Evolutionary conservation across 1,140 invertebrate genomes (phyloP).

Genomic region (Zaprionus ghesquierei): DNA sequence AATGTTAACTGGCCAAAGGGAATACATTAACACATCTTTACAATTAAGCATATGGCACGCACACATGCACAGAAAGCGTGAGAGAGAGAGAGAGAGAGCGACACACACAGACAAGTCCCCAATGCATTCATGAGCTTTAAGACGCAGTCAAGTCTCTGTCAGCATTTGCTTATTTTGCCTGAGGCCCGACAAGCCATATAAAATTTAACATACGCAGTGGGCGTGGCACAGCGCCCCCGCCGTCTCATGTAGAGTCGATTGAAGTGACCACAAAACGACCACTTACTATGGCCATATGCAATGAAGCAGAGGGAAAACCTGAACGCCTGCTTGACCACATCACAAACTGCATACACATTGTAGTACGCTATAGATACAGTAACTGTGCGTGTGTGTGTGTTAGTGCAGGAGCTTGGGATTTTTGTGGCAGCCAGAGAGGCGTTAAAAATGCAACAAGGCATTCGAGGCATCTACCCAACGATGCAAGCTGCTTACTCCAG

Average conservation of each 20-base stretch:
- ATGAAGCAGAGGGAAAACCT: background rate
- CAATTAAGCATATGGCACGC: conserved; percentile 57
- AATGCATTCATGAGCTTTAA: conserved; percentile 58
- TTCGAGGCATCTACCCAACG: conserved; percentile 20
- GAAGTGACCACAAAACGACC: conserved; percentile 56
- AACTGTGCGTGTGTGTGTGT: conserved; percentile 2
- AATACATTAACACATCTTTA: conserved; percentile 81
- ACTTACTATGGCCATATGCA: conserved; percentile 12
- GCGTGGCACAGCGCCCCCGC: conserved; percentile 8
- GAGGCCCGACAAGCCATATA: conserved; percentile 16
- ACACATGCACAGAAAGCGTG: background rate
- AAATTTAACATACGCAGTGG: conserved; percentile 47
- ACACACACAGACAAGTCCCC: conserved; percentile 26
- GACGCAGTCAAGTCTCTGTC: conserved; percentile 21
- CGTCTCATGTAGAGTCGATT: conserved; percentile 36
- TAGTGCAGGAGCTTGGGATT: conserved; percentile 8
- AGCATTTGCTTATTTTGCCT: conserved; percentile 5
- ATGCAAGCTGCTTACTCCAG: conserved; percentile 28
- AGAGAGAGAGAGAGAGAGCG: background rate
- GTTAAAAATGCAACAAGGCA: conserved; percentile 58
- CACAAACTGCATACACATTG: conserved; percentile 34
- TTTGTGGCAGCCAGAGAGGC: conserved; percentile 21
- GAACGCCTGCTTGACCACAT: conserved; percentile 27
- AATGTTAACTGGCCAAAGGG: conserved; percentile 73
- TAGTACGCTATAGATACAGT: conserved; percentile 16